These are phyloP conservation scores for Calliphora vicina DNA, from an alignment of 1,140 invertebrate species.

Conservation along the genomic window DNA sequence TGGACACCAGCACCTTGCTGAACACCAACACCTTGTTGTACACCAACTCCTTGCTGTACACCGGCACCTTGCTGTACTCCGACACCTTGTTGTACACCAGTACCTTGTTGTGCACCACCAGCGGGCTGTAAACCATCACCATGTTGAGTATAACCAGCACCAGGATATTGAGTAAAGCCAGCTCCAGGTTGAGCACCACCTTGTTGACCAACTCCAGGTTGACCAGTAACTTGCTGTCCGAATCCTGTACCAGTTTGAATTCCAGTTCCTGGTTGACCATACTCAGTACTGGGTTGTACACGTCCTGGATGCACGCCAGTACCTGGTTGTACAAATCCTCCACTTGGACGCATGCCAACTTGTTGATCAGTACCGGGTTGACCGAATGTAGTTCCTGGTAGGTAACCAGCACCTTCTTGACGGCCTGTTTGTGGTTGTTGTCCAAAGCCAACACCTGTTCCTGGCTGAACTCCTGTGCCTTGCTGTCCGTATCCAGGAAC, in stretches of 20 bases:
- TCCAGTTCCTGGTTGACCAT: constrained; percentile 4
- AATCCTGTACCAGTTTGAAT: too few species aligned
- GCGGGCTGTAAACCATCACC: background rate
- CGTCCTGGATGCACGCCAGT: too few species aligned
- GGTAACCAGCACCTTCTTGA: too few species aligned
- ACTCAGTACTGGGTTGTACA: background rate
- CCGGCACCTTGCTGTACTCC: background rate
- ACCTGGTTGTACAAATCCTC: background rate
- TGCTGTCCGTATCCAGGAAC: background rate
- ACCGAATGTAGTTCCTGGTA: too few species aligned
- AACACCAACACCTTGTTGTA: constrained; percentile 1
- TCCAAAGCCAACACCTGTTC: background rate
- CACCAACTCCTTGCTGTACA: constrained; percentile 39
- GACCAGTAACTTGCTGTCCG: too few species aligned
- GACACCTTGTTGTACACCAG: background rate
- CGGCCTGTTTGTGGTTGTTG: background rate
- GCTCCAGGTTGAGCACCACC: background rate
- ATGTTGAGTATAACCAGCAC: background rate
- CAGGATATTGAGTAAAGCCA: background rate
- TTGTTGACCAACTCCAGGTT: background rate
- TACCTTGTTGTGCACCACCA: constrained; percentile 36
- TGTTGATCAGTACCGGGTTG: background rate
- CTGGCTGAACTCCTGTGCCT: background rate
- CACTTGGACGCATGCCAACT: background rate
- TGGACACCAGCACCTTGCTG: constrained; percentile 35